Conservation (phyloP, 92 coral and sea anemone species). For the Scolanthus callimorphus region DNA sequence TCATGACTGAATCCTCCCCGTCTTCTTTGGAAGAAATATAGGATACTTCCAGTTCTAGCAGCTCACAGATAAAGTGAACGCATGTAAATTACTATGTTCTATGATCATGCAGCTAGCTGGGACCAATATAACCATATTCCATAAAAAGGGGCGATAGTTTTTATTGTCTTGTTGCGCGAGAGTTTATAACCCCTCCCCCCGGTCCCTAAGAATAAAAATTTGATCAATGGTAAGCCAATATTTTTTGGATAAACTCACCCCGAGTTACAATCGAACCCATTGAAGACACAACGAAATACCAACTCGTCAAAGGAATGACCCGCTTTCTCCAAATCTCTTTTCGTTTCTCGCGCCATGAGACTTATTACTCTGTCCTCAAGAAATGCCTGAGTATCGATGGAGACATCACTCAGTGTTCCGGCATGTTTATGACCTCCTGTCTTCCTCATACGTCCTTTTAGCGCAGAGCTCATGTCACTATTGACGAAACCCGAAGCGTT, state of each 20-base stretch:
- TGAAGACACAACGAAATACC: constrained; percentile 68
- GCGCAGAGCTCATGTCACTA: constrained; percentile 3
- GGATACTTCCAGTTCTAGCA: too few relatives aligned
- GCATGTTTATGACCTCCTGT: not conserved
- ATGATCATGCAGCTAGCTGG: too few relatives aligned
- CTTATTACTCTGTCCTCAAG: constrained; percentile 46
- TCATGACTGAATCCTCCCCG: too few relatives aligned
- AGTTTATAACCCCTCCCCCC: too few relatives aligned
- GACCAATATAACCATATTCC: too few relatives aligned
- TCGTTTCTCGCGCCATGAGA: not conserved
- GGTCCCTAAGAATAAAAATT: too few relatives aligned
- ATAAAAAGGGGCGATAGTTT: too few relatives aligned
- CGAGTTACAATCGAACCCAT: constrained; percentile 64
- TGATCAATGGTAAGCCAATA: too few relatives aligned
- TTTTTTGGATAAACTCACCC: constrained; percentile 51
- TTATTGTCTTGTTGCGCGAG: too few relatives aligned
- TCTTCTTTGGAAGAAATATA: too few relatives aligned
- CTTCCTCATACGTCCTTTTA: constrained; percentile 5
- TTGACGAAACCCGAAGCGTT: not conserved
- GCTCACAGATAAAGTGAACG: too few relatives aligned
- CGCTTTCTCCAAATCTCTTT: constrained; percentile 25
- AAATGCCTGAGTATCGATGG: constrained; percentile 45
- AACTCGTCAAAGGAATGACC: constrained; percentile 76
- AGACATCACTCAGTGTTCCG: constrained; percentile 22
- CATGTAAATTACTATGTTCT: too few relatives aligned